A percentile compares a stretch with the other conserved stretches of the same genome.
phyloP scores from a whole-genome alignment of 2,113 vertebrate species.

The Coturnix japonica region DNA sequence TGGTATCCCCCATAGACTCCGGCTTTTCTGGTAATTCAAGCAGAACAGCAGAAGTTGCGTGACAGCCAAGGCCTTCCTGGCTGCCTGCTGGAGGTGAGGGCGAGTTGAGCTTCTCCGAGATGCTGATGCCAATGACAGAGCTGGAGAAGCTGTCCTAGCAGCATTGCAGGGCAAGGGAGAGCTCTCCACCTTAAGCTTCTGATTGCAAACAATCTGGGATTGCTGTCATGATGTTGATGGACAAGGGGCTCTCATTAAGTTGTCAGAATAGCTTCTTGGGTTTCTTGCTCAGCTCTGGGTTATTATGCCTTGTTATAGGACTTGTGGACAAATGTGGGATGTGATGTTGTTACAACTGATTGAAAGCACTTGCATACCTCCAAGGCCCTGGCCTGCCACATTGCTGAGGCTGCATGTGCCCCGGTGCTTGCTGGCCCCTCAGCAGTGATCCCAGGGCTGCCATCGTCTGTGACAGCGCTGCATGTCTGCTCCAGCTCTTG shows the following conservation, averaged over 20 bases:
- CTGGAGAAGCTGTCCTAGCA: not conserved
- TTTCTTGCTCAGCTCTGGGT: not conserved
- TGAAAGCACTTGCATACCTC: not conserved
- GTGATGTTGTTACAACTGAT: not conserved
- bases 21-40: not conserved
- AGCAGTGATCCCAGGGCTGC: not conserved
- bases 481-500: not conserved
- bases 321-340: not conserved
- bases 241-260: conserved; percentile 30
- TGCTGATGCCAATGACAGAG: not conserved
- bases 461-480: not conserved
- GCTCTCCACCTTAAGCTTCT: not conserved
- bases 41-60: not conserved
- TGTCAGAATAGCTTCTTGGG: not conserved
- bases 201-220: not conserved
- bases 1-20: not conserved
- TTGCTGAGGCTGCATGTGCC: not conserved
- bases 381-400: not conserved
- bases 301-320: conserved; percentile 13
- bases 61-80: not conserved
- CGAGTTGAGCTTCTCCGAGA: not conserved
- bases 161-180: not conserved
- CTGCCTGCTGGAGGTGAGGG: not conserved
- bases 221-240: not conserved
- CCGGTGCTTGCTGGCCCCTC: not conserved